phyloP scores from a whole-genome alignment of 53 echinoderm and acorn worm genomes.

The Holothuria scabra region DNA sequence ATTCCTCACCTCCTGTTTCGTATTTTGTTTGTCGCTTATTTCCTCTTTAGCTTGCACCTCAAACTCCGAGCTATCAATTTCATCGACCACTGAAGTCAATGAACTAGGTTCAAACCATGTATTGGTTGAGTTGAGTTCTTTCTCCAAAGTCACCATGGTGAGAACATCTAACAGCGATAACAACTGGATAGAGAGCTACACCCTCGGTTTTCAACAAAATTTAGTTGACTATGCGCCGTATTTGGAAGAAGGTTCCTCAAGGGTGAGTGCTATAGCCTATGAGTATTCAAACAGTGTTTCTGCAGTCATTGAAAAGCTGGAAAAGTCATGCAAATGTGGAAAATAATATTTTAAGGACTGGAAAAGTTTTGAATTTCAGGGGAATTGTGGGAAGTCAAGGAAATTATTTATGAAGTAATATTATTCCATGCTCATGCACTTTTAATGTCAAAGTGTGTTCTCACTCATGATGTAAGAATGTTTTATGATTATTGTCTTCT shows the following conservation, averaged over 20 bases:
- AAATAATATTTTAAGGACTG: too few species aligned
- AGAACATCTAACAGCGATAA: constrained; percentile 36
- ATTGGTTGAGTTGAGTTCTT: constrained; percentile 39
- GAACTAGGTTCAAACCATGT: constrained; percentile 38
- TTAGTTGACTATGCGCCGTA: constrained; percentile 74
- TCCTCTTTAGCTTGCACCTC: constrained; percentile 11
- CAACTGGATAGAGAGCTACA: constrained; percentile 59
- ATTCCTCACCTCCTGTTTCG: too few species aligned
- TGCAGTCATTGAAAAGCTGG: too few species aligned
- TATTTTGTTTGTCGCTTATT: too few species aligned
- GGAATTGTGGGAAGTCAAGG: too few species aligned
- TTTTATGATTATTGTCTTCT: too few species aligned
- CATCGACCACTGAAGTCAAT: background rate
- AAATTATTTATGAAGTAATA: too few species aligned
- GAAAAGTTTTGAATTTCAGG: too few species aligned
- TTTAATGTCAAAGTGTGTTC: too few species aligned
- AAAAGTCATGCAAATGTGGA: too few species aligned
- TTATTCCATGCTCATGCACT: too few species aligned
- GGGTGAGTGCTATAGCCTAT: constrained; percentile 49
- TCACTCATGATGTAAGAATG: too few species aligned
- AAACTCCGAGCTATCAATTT: background rate
- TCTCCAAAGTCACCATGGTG: constrained; percentile 69
- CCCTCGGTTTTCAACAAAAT: constrained; percentile 77
- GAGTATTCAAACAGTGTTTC: background rate
- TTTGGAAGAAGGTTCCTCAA: constrained; percentile 56